These are phyloP conservation scores for Mormyrus lacerda DNA, from an alignment of 2,113 vertebrate species.

Conservation along the genomic window DNA sequence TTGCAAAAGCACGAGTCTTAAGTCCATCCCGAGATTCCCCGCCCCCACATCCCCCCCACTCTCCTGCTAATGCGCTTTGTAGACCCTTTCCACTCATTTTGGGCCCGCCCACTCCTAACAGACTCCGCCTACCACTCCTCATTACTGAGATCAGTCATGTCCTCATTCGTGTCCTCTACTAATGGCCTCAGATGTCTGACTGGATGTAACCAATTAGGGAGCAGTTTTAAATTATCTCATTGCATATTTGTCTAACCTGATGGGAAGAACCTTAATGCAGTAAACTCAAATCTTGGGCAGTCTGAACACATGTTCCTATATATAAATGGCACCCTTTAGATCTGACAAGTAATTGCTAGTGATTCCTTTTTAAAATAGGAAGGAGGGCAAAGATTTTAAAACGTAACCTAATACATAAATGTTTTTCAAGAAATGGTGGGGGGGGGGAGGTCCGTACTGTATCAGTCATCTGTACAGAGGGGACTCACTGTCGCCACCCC, in stretches of 20 bases:
- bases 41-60: neutral
- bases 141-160: neutral
- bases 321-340: neutral
- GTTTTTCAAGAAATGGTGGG: neutral
- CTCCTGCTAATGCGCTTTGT: neutral
- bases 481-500: neutral
- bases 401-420: neutral
- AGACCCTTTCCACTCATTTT: neutral
- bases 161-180: neutral
- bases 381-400: neutral
- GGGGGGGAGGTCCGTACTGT: neutral
- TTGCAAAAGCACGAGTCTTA: neutral
- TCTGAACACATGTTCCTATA: neutral
- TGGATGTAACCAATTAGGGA: neutral
- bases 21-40: neutral
- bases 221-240: neutral
- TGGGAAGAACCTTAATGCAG: neutral
- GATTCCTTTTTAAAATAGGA: neutral
- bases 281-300: neutral
- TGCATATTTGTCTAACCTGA: neutral
- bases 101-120: neutral
- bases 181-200: neutral
- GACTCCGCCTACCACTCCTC: neutral
- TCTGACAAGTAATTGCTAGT: neutral
- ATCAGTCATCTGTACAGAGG: neutral